A percentile compares a stretch with the other conserved stretches of the same genome.
Evolutionary conservation across 1,140 invertebrate genomes (phyloP).

Genomic region (Orchestia grillus): DNA sequence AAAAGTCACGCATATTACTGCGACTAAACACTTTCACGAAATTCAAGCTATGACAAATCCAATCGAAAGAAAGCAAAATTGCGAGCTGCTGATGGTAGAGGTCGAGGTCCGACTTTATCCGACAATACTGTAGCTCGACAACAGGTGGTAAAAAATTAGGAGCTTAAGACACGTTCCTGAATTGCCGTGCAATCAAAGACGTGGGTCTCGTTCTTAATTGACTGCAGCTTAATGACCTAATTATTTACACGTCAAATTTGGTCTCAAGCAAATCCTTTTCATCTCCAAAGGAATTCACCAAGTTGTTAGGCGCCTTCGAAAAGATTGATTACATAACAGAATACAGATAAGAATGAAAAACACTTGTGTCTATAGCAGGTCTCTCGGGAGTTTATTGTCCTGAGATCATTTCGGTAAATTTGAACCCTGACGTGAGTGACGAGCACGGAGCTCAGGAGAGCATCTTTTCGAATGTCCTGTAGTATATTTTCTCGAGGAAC

Average conservation of each 20-base stretch:
- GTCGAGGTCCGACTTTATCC: background rate
- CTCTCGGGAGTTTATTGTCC: background rate
- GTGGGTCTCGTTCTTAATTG: background rate
- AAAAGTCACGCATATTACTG: background rate
- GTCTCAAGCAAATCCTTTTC: background rate
- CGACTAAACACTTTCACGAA: background rate
- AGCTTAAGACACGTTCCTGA: background rate
- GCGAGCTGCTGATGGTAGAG: background rate
- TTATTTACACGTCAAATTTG: background rate
- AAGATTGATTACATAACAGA: background rate
- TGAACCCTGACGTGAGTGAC: background rate
- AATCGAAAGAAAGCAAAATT: background rate
- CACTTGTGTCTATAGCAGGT: background rate
- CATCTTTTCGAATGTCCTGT: background rate
- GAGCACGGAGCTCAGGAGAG: slow-evolving; percentile 22
- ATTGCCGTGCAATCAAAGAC: background rate
- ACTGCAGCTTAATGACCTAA: background rate
- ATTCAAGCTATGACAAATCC: background rate
- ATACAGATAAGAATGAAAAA: background rate
- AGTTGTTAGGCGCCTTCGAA: background rate
- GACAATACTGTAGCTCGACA: background rate
- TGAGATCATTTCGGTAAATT: background rate
- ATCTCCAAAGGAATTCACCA: background rate
- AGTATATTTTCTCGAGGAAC: slow-evolving; percentile 18
- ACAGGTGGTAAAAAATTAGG: background rate